Evolutionary conservation across 2,113 vertebrate species (phyloP).

Genomic region (Embiotoca jacksoni): DNA sequence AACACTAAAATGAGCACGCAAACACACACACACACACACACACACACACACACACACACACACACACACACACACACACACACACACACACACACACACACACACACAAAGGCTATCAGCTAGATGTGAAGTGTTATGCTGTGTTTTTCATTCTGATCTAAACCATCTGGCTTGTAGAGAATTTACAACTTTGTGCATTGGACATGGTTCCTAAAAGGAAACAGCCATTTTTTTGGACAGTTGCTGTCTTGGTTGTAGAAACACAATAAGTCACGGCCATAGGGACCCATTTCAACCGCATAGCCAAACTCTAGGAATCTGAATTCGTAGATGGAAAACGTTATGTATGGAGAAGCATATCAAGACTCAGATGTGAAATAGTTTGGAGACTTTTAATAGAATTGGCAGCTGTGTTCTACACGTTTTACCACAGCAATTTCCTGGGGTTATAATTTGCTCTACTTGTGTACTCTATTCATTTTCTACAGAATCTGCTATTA

Average conservation of each 20-base stretch:
- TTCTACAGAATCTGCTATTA: constrained; percentile 27
- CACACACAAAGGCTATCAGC: constrained; percentile 28
- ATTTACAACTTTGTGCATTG: constrained; percentile 65
- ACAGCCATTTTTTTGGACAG: constrained; percentile 12
- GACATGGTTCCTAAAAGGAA: constrained; percentile 54
- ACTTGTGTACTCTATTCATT: constrained; percentile 44
- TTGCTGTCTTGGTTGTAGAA: constrained; percentile 22
- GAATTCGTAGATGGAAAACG: constrained; percentile 25
- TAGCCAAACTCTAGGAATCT: constrained; percentile 23
- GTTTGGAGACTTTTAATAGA: constrained; percentile 43
- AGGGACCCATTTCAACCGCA: constrained; percentile 23
- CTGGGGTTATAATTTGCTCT: constrained; percentile 42
- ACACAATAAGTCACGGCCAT: constrained; percentile 19
- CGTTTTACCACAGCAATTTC: constrained; percentile 51
- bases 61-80: neutral
- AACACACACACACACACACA: neutral
- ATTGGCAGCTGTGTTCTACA: constrained; percentile 48
- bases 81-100: neutral
- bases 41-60: neutral
- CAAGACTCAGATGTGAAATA: constrained; percentile 34
- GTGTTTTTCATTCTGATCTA: constrained; percentile 52
- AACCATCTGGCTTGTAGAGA: constrained; percentile 58
- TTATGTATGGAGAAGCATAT: constrained; percentile 4
- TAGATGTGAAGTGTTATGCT: constrained; percentile 51
- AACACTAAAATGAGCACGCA: neutral